A percentile compares a stretch with the other conserved stretches of the same genome.
Conservation (phyloP, 2,888 invertebrate species). For the Horisme vitalbata region DNA sequence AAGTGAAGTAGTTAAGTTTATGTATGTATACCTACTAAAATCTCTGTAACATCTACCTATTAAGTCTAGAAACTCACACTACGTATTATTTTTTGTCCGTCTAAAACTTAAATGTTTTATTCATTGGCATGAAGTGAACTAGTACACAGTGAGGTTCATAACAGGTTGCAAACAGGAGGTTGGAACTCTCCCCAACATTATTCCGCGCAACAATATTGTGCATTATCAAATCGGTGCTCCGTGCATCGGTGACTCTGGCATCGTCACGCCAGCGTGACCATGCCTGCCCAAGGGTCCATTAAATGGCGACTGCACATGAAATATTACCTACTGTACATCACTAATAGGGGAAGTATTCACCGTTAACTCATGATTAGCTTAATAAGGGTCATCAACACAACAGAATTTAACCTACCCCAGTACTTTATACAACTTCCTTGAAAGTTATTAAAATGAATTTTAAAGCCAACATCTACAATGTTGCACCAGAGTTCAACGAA, state of each 20-base stretch:
- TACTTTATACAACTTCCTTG: slow-evolving; percentile 29
- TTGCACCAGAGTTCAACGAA: slow-evolving; percentile 31
- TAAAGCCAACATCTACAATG: background rate
- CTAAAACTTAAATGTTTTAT: slow-evolving; percentile 29
- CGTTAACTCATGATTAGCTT: slow-evolving; percentile 38
- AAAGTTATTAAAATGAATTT: slow-evolving; percentile 29
- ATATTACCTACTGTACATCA: slow-evolving; percentile 41
- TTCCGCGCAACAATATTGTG: slow-evolving; percentile 38
- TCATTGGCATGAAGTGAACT: slow-evolving; percentile 33
- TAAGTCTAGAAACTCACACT: slow-evolving; percentile 21
- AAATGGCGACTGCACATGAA: slow-evolving; percentile 53
- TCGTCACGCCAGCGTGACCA: slow-evolving; percentile 42
- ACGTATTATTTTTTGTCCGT: slow-evolving; percentile 25
- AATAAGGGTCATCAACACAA: slow-evolving; percentile 28
- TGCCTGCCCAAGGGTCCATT: slow-evolving; percentile 70
- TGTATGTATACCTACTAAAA: too few species aligned
- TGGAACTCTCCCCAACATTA: slow-evolving; percentile 24
- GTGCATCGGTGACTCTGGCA: slow-evolving; percentile 52
- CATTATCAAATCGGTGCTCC: slow-evolving; percentile 67
- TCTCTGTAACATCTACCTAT: slow-evolving; percentile 5
- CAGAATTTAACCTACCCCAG: slow-evolving; percentile 10
- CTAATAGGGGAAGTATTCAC: slow-evolving; percentile 27
- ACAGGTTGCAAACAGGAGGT: slow-evolving; percentile 58
- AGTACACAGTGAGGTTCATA: slow-evolving; percentile 40
- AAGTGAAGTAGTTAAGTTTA: too few species aligned